These are phyloP conservation scores for Oplegnathus fasciatus DNA, from an alignment of 2,113 vertebrate genomes.

Conservation along the genomic window DNA sequence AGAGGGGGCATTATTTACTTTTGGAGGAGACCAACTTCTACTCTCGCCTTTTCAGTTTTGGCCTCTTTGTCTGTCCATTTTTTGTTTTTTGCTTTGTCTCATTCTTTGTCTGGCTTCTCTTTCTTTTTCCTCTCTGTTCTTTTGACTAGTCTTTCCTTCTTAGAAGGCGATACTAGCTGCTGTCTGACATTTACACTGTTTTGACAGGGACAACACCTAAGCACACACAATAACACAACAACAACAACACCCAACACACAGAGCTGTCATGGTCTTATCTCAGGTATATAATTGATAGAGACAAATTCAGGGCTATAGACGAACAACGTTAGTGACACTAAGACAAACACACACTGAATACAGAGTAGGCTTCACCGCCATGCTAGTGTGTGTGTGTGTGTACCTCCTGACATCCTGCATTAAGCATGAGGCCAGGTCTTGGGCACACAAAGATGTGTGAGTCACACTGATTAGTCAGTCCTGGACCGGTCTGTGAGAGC, in stretches of 20 bases:
- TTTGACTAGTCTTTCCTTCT: conserved; percentile 4
- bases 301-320: conserved; percentile 58
- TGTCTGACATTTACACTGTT: conserved; percentile 51
- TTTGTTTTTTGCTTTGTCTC: background rate
- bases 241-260: conserved; percentile 22
- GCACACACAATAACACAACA: conserved; percentile 39
- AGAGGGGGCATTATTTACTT: background rate
- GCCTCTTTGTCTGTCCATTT: background rate
- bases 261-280: conserved; percentile 53
- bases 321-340: conserved; percentile 46
- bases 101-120: background rate
- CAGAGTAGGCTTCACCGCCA: conserved; percentile 39
- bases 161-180: background rate
- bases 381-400: conserved; percentile 1
- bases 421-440: conserved; percentile 62
- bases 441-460: conserved; percentile 64
- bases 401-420: conserved; percentile 64
- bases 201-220: conserved; percentile 50
- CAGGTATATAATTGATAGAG: conserved; percentile 60
- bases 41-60: background rate
- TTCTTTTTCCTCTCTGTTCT: background rate
- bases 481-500: conserved; percentile 52
- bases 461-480: conserved; percentile 76
- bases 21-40: background rate
- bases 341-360: conserved; percentile 38